Base-by-base conservation (phyloP, 2,797 vertebrate species). In the Cetoscarus ocellatus region DNA sequence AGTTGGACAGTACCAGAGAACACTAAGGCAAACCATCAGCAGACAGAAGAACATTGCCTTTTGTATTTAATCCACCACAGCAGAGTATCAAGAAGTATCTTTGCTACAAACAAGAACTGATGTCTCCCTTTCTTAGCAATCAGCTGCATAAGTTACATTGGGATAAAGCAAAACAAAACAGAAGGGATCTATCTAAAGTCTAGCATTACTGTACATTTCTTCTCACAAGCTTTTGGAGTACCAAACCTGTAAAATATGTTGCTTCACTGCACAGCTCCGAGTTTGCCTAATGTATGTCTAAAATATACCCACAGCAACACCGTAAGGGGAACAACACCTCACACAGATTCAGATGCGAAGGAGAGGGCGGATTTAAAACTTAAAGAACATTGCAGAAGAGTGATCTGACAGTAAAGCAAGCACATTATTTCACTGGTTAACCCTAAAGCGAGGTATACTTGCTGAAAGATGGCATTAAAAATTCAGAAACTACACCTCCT, bases 131-230 rank as follows among this genome's bases (percentile, higher is more conserved):
- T 94, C 93, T 93, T 95, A 69, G 94, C 95, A 93, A 95, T 93
- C 90, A 94, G 94, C 96, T 97, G 95, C 95, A 93, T 95, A 96
- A 94, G 83, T 96, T 95, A 95, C 85, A 84, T 91, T 93, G 95
- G 96, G 94, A 91, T 89, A 92, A 94, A 92, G 82, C 74, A 71
- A 90, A 86, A 76, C 6, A 48, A 73, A 84, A 80, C 40, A 61
- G 38, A 80, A 65, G 38, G 58, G 14, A 61, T 81, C 92, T 94
- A 95, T 94, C 94, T 95, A 96, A 94, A 93, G 92, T 95, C 67
- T 76, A 85, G 58, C 65, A 76, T 77, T 86, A 86, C 92, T 95
- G 94, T 97, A 96, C 96, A 97, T 83, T 86, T 95, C 94, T 91
- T 89, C 93, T 93, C 58, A 54, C 7, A 8, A 59, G 81, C 67